Percentiles rank a stretch among this genome's conserved stretches.
Evolutionary conservation across 2,113 vertebrate genomes (phyloP).

Genomic region (Erythrocercus mccallii): DNA sequence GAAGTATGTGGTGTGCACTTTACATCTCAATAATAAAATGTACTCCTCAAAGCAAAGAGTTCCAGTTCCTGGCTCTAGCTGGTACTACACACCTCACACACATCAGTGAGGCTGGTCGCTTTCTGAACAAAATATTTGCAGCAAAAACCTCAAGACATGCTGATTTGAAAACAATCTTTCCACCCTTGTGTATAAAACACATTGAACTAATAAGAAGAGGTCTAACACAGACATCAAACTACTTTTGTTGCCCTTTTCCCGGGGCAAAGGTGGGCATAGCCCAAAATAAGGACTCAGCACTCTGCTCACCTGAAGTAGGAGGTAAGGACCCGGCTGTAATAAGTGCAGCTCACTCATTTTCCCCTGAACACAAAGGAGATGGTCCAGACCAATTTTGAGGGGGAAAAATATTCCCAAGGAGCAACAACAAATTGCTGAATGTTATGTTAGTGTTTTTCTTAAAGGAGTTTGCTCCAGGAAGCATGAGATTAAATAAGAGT

Average conservation of each 20-base stretch:
- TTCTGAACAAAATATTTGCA: not conserved
- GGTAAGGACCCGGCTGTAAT: not conserved
- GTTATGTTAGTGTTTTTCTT: not conserved
- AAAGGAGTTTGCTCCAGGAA: not conserved
- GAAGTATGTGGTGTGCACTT: not conserved
- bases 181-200: not conserved
- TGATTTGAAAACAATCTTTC: not conserved
- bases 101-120: fast-evolving
- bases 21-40: not conserved
- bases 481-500: not conserved
- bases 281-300: not conserved
- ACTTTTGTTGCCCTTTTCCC: not conserved
- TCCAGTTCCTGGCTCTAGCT: not conserved
- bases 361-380: not conserved
- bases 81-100: not conserved
- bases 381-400: not conserved
- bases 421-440: not conserved
- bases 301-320: not conserved
- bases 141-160: not conserved
- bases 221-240: not conserved
- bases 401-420: not conserved
- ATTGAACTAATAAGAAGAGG: not conserved
- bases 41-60: not conserved
- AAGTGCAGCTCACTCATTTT: not conserved
- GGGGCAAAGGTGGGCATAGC: not conserved